Conservation (phyloP, 2,113 vertebrate species). For the Solea solea region DNA sequence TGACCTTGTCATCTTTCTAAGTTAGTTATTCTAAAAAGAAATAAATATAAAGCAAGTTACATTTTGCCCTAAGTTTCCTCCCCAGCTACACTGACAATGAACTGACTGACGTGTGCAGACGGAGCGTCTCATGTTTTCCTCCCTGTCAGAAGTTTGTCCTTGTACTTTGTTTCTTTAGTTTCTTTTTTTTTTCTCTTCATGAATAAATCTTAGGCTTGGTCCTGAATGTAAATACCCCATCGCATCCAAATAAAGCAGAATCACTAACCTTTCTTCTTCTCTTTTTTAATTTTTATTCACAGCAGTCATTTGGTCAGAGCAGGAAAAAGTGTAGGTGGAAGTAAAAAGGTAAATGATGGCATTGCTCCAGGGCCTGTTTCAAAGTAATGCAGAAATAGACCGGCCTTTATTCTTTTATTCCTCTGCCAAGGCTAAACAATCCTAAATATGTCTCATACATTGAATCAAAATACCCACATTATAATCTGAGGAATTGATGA, state of each 20-base stretch:
- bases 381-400: not conserved
- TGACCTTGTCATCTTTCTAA: not conserved
- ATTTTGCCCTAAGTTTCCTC: not conserved
- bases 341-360: not conserved
- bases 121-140: slow-evolving; percentile 3
- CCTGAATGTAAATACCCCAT: slow-evolving; percentile 22
- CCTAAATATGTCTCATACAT: not conserved
- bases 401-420: too few relatives aligned
- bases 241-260: not conserved
- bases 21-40: too few relatives aligned
- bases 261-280: not conserved
- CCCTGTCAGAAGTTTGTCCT: slow-evolving; percentile 28
- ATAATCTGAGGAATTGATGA: not conserved
- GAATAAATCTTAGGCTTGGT: not conserved
- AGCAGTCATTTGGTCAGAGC: not conserved
- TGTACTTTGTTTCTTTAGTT: not conserved
- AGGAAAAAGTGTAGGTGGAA: not conserved
- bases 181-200: not conserved
- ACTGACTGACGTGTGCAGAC: not conserved
- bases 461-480: not conserved
- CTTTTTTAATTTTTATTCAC: too few relatives aligned
- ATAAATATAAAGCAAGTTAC: not conserved
- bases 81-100: not conserved
- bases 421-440: not conserved
- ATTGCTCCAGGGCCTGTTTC: not conserved